Evolutionary conservation across 1,140 invertebrate species (phyloP).

Genomic region (Spodoptera frugiperda): DNA sequence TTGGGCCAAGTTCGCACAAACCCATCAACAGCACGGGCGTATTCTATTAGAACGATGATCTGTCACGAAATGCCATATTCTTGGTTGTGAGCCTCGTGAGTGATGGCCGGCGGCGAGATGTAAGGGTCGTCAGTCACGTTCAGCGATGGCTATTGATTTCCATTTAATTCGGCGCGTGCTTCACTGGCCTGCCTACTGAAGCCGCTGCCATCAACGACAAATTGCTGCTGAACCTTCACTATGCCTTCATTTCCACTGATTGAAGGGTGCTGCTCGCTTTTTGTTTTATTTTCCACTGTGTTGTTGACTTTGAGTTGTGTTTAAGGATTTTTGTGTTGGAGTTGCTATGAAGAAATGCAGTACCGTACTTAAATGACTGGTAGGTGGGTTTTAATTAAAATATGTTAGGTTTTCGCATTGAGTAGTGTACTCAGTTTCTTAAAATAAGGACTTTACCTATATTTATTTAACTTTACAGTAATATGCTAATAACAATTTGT

Average conservation of each 20-base stretch:
- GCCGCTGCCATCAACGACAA: constrained; percentile 63
- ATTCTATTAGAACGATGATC: constrained; percentile 45
- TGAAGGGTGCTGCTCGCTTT: constrained; percentile 59
- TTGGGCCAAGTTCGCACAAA: neutral
- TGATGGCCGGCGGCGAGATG: constrained; percentile 61
- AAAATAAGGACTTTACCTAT: too few species aligned
- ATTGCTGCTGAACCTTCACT: constrained; percentile 63
- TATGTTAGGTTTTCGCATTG: neutral
- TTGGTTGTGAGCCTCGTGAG: constrained; percentile 16
- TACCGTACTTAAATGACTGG: neutral
- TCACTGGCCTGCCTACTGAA: constrained; percentile 56
- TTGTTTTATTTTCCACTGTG: constrained; percentile 31
- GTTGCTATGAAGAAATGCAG: neutral
- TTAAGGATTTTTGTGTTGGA: neutral
- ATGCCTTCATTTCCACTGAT: constrained; percentile 71
- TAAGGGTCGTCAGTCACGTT: constrained; percentile 76
- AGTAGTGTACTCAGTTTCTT: neutral
- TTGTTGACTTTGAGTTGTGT: neutral
- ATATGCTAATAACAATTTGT: too few species aligned
- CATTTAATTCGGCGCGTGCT: constrained; percentile 83
- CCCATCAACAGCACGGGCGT: constrained; percentile 3
- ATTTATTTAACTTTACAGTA: too few species aligned
- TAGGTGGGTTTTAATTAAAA: neutral
- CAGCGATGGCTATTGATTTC: constrained; percentile 79
- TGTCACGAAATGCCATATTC: constrained; percentile 41